Evolutionary conservation across 2,888 invertebrate genomes (phyloP).

Genomic region (Heteromurus nitidus): DNA sequence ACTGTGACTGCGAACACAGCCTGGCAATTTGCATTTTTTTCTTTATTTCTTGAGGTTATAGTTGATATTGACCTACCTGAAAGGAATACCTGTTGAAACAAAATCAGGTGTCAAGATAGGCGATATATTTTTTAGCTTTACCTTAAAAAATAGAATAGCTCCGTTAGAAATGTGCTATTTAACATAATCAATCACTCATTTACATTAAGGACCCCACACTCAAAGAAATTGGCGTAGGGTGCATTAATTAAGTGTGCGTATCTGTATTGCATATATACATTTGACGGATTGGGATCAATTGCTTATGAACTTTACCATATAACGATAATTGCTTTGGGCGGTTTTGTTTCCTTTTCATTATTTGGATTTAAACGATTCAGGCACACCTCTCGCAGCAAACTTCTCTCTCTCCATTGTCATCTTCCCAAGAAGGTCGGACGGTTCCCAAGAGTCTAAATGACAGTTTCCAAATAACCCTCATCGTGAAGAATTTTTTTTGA

Average conservation of each 20-base stretch:
- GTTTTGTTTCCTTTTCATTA: background rate
- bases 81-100: slow-evolving; percentile 35
- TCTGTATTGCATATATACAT: background rate
- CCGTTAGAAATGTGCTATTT: too few relatives aligned
- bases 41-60: background rate
- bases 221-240: background rate
- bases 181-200: background rate
- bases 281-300: background rate
- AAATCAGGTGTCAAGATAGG: background rate
- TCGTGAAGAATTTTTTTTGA: background rate
- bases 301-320: background rate
- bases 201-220: background rate
- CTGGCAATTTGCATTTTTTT: slow-evolving; percentile 20
- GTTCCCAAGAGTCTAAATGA: too few relatives aligned
- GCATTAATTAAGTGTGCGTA: too few relatives aligned
- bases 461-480: background rate
- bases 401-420: background rate
- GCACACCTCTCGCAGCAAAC: background rate
- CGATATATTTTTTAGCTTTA: background rate
- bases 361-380: background rate
- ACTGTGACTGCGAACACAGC: background rate
- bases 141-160: too few relatives aligned
- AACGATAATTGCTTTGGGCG: background rate
- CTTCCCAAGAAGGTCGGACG: background rate
- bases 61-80: slow-evolving; percentile 54